A percentile compares a stretch with the other conserved stretches of the same genome.
Evolutionary conservation across 2,888 invertebrate species (phyloP).

Genomic region (Leptinotarsa tumamoca): DNA sequence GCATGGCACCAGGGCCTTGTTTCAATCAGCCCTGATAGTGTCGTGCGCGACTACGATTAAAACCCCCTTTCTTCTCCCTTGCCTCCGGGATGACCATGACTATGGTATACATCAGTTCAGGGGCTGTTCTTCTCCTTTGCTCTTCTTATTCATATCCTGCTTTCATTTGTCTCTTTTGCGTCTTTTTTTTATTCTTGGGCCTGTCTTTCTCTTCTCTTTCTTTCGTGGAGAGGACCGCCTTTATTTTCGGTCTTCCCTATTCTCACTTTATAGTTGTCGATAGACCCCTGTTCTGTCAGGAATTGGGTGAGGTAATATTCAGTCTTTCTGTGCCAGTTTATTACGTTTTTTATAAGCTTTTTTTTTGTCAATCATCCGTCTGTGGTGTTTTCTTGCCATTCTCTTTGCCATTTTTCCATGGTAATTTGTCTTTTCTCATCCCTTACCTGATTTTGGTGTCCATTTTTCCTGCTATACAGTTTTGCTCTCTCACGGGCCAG

Average conservation of each 20-base stretch:
- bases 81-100: not conserved
- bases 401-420: too few relatives aligned
- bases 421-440: too few relatives aligned
- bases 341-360: not conserved
- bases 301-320: slow-evolving; percentile 8
- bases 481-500: slow-evolving; percentile 14
- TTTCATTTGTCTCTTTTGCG: not conserved
- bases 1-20: too few relatives aligned
- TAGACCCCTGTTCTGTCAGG: not conserved
- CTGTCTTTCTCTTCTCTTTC: slow-evolving; percentile 6
- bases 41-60: not conserved
- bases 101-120: not conserved
- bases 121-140: not conserved
- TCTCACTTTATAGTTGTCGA: not conserved
- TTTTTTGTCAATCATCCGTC: not conserved
- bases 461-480: not conserved
- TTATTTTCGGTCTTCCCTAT: not conserved
- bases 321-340: not conserved
- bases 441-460: not conserved
- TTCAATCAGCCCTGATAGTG: too few relatives aligned
- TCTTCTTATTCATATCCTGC: not conserved
- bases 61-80: not conserved
- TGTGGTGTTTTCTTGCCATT: too few relatives aligned
- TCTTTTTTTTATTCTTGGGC: not conserved
- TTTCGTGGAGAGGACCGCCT: not conserved